A percentile compares a stretch with the other conserved stretches of the same genome.
These are phyloP conservation scores for Varecia variegata DNA, from an alignment of 2,797 vertebrate genomes.

Conservation along the genomic window DNA sequence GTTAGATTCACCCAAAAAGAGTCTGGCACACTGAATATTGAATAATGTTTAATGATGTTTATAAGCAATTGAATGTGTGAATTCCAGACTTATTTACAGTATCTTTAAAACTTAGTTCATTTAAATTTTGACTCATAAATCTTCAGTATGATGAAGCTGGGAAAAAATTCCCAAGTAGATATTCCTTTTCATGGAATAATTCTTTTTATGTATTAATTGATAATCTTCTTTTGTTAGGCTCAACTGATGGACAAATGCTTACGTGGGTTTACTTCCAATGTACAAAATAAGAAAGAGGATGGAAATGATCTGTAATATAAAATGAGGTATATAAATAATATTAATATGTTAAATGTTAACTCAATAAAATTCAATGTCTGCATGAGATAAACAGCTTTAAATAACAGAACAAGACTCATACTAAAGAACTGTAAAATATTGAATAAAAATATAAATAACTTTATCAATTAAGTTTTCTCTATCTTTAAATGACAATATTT, in stretches of 20 bases:
- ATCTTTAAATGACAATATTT: neutral
- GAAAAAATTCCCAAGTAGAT: conserved; percentile 54
- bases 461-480: neutral
- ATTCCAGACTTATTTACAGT: conserved; percentile 57
- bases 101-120: conserved; percentile 58
- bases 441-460: neutral
- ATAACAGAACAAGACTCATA: neutral
- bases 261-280: conserved; percentile 68
- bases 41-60: conserved; percentile 67
- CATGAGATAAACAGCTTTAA: neutral
- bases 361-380: conserved; percentile 29
- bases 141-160: conserved; percentile 51
- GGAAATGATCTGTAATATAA: conserved; percentile 73
- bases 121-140: conserved; percentile 59
- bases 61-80: conserved; percentile 43
- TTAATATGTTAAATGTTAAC: conserved; percentile 46
- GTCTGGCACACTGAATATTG: conserved; percentile 63
- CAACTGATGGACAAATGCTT: conserved; percentile 53
- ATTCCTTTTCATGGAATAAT: conserved; percentile 62
- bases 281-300: conserved; percentile 70
- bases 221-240: conserved; percentile 66
- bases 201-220: conserved; percentile 61
- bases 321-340: conserved; percentile 55
- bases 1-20: conserved; percentile 12
- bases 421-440: neutral